Conservation (phyloP, 2,113 vertebrate genomes). For the Limanda limanda region DNA sequence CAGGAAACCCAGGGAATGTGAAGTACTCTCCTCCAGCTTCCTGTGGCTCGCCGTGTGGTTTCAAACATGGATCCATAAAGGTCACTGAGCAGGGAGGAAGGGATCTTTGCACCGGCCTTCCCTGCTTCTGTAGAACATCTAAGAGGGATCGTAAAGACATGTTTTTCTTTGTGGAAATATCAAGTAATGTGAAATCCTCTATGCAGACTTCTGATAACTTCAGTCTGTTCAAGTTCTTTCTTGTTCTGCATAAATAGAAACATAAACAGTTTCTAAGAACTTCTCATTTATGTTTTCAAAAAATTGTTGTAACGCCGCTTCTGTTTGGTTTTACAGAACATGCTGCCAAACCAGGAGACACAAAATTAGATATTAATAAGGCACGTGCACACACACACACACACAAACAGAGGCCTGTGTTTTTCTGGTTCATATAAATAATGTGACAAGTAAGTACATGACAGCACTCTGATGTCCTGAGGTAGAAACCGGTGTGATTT, state of each 20-base stretch:
- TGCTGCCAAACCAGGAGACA: slow-evolving; percentile 18
- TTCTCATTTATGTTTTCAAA: slow-evolving; percentile 25
- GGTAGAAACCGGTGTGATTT: slow-evolving; percentile 64
- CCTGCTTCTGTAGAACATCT: slow-evolving; percentile 31
- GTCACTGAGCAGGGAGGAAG: slow-evolving; percentile 22
- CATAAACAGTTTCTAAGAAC: slow-evolving; percentile 41
- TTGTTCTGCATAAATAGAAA: slow-evolving; percentile 6
- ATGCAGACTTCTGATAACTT: not conserved
- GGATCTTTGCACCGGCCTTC: slow-evolving; percentile 29
- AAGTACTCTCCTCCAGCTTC: not conserved
- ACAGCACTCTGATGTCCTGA: slow-evolving; percentile 66
- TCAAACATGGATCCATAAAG: slow-evolving; percentile 37
- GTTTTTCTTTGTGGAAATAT: slow-evolving; percentile 10
- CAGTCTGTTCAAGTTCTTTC: slow-evolving; percentile 14
- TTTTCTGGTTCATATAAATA: slow-evolving; percentile 59
- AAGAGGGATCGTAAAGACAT: slow-evolving; percentile 17
- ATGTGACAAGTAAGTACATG: slow-evolving; percentile 62
- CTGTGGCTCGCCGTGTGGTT: slow-evolving; percentile 38
- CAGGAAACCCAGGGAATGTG: slow-evolving; percentile 43
- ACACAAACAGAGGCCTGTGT: slow-evolving; percentile 1
- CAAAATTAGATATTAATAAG: slow-evolving; percentile 22
- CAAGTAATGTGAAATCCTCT: slow-evolving; percentile 4
- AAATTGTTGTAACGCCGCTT: slow-evolving; percentile 13
- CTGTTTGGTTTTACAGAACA: slow-evolving; percentile 34
- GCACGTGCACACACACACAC: slow-evolving; percentile 2